A percentile compares a stretch with the other conserved stretches of the same genome.
phyloP scores from a whole-genome alignment of 2,113 vertebrate species.

The Brienomyrus longianalis region DNA sequence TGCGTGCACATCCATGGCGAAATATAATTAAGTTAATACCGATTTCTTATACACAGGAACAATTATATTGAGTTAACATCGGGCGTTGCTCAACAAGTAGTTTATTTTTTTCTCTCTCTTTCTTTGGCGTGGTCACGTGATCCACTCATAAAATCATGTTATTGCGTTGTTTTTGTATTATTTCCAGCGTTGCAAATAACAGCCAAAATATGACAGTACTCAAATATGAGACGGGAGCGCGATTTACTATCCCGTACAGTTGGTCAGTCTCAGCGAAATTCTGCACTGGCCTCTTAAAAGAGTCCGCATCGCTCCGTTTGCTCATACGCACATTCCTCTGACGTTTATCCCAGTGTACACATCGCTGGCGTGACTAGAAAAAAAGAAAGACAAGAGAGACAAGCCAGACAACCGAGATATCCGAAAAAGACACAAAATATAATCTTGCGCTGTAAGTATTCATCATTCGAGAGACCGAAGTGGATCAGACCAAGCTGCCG shows the following conservation, averaged over 20 bases:
- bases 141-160: neutral
- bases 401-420: slow-evolving; percentile 10
- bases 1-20: neutral
- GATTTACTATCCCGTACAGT: neutral
- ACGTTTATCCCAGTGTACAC: slow-evolving; percentile 54
- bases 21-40: neutral
- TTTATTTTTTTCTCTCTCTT: neutral
- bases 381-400: slow-evolving; percentile 9
- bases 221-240: neutral
- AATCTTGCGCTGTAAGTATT: slow-evolving; percentile 50
- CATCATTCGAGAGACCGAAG: neutral
- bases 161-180: neutral
- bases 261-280: slow-evolving; percentile 48
- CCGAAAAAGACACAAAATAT: slow-evolving; percentile 35
- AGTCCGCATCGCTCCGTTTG: slow-evolving; percentile 55
- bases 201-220: neutral
- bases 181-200: neutral
- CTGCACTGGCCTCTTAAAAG: slow-evolving; percentile 51
- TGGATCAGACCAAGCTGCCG: slow-evolving; percentile 7
- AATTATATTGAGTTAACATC: neutral
- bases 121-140: neutral
- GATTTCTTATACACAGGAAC: neutral
- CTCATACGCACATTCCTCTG: slow-evolving; percentile 61
- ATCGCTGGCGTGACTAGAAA: slow-evolving; percentile 41
- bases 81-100: neutral